phyloP scores from a whole-genome alignment of 2,113 vertebrate species.

The Anser cygnoides region DNA sequence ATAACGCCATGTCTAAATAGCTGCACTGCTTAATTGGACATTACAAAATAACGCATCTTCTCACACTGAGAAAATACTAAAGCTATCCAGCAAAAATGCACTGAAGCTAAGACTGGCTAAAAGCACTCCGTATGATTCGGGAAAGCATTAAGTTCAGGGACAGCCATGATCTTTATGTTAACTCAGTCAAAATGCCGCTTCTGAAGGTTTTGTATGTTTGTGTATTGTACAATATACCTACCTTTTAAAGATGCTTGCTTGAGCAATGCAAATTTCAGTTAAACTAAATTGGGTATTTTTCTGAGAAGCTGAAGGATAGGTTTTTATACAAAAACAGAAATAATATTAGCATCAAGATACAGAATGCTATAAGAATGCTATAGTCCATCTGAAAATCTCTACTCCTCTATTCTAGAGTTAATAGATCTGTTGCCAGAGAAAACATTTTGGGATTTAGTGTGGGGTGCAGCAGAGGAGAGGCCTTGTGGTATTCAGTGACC shows the following conservation, averaged over 20 bases:
- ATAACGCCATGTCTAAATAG: conserved; percentile 25
- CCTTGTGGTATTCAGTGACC: not conserved
- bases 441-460: not conserved
- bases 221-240: not conserved
- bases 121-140: not conserved
- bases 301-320: not conserved
- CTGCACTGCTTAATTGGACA: conserved; percentile 24
- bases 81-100: conserved; percentile 50
- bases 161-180: not conserved
- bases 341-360: not conserved
- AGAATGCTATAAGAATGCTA: not conserved
- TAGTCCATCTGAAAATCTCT: not conserved
- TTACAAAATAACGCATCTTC: conserved; percentile 32
- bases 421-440: not conserved
- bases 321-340: not conserved
- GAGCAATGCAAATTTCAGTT: not conserved
- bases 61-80: conserved; percentile 48
- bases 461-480: not conserved
- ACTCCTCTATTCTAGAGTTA: not conserved
- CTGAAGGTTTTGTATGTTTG: not conserved
- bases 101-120: conserved; percentile 28
- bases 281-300: conserved; percentile 28
- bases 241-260: not conserved
- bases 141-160: not conserved
- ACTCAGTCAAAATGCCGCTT: not conserved